Percentiles rank a stretch among this genome's conserved stretches.
These are phyloP conservation scores for Pardalotus punctatus DNA, from an alignment of 2,113 vertebrate species.

Conservation along the genomic window DNA sequence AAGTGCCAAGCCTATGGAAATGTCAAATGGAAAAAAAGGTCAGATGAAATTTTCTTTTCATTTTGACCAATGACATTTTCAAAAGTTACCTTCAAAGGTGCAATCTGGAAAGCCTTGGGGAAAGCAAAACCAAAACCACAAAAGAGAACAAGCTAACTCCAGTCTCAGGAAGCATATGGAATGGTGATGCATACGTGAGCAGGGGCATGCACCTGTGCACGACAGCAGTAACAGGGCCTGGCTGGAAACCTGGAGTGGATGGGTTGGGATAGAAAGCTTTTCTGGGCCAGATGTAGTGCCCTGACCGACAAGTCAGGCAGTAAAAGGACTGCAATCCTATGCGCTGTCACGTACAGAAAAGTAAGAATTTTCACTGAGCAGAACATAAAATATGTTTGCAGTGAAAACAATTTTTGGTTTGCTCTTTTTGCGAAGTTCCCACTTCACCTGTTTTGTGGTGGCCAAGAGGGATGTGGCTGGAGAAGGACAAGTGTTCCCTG, in stretches of 20 bases:
- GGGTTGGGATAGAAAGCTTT: not conserved
- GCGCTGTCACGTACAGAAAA: not conserved
- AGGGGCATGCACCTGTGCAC: not conserved
- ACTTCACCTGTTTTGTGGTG: not conserved
- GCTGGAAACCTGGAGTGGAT: not conserved
- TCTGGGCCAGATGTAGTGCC: not conserved
- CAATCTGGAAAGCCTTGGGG: not conserved
- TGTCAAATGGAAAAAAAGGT: constrained; percentile 36
- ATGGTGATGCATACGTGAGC: fast-evolving
- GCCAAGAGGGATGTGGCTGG: not conserved
- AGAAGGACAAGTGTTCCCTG: not conserved
- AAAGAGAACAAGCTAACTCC: not conserved
- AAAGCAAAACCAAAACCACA: not conserved
- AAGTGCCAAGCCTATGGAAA: constrained; percentile 27
- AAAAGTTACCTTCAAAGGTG: constrained; percentile 7
- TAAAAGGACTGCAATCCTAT: not conserved
- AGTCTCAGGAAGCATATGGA: fast-evolving
- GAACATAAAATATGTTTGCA: not conserved
- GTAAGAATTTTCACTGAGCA: not conserved
- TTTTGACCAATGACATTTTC: constrained; percentile 54
- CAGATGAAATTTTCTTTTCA: constrained; percentile 30
- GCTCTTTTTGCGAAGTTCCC: not conserved
- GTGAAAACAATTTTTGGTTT: not conserved
- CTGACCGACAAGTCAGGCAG: not conserved
- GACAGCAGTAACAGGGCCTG: not conserved